These are phyloP conservation scores for Sebastes vulpes DNA, from an alignment of 2,797 vertebrate genomes.

Conservation along the genomic window DNA sequence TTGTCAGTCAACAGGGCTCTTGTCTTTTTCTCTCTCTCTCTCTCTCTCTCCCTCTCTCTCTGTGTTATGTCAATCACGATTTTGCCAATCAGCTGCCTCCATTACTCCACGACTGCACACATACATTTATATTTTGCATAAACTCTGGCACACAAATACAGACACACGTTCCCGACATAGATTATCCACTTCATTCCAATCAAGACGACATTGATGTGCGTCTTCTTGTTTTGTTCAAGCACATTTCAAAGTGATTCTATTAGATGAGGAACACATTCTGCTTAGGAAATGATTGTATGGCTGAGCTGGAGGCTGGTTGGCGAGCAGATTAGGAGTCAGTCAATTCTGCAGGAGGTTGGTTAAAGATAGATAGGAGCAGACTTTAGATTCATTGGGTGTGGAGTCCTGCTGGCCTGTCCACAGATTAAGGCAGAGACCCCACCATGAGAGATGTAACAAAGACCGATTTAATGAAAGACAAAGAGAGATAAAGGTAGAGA, in stretches of 20 bases:
- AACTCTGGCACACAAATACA: background rate
- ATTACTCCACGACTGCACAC: background rate
- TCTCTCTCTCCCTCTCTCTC: conserved; percentile 22
- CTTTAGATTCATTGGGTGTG: background rate
- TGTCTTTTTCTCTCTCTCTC: conserved; percentile 30
- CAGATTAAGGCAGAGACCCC: background rate
- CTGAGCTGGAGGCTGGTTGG: background rate
- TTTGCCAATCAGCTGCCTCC: conserved; percentile 41
- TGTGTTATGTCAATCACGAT: conserved; percentile 44
- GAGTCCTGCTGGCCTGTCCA: background rate
- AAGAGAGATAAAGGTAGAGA: background rate
- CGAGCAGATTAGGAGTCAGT: background rate
- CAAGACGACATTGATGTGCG: background rate
- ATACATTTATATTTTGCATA: background rate
- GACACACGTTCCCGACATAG: background rate
- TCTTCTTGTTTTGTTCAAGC: conserved; percentile 9
- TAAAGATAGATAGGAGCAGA: background rate
- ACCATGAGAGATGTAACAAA: background rate
- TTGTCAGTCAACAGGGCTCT: conserved; percentile 51
- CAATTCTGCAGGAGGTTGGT: background rate
- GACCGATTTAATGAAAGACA: background rate
- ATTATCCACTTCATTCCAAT: conserved; percentile 9
- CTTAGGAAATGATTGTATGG: background rate
- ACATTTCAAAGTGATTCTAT: background rate
- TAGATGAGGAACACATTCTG: background rate